Conservation (phyloP, 1,140 invertebrate genomes). For the Leptopilina boulardi region DNA sequence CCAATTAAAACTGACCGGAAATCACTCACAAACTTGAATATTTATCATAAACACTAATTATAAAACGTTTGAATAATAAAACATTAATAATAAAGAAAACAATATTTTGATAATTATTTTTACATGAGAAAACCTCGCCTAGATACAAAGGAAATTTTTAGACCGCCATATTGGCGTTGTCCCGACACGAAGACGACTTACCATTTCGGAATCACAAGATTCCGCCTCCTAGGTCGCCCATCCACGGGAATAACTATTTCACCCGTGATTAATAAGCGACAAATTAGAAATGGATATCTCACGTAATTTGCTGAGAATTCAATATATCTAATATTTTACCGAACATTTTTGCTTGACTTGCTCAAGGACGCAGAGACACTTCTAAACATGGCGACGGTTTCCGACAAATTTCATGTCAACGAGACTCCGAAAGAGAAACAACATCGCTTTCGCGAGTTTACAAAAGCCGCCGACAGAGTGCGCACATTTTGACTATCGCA, state of each 20-base stretch:
- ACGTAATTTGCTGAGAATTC: conserved; percentile 75
- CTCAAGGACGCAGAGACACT: conserved; percentile 77
- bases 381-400: conserved; percentile 79
- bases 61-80: not conserved
- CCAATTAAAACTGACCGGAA: not conserved
- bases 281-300: conserved; percentile 75
- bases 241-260: conserved; percentile 74
- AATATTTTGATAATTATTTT: conserved; percentile 43
- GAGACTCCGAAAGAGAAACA: conserved; percentile 31
- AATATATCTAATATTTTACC: conserved; percentile 75
- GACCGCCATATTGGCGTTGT: conserved; percentile 79
- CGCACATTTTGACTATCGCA: conserved; percentile 46
- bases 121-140: conserved; percentile 41
- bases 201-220: conserved; percentile 81
- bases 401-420: conserved; percentile 56
- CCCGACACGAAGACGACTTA: conserved; percentile 74
- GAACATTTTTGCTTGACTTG: conserved; percentile 75
- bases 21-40: conserved; percentile 1
- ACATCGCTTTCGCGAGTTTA: not conserved
- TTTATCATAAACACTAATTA: not conserved
- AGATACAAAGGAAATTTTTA: conserved; percentile 76
- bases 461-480: conserved; percentile 54
- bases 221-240: conserved; percentile 73
- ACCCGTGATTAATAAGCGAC: conserved; percentile 65
- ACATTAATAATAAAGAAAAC: not conserved